These are phyloP conservation scores for Polydrusus tereticollis DNA, from an alignment of 2,888 invertebrate species.

Conservation along the genomic window DNA sequence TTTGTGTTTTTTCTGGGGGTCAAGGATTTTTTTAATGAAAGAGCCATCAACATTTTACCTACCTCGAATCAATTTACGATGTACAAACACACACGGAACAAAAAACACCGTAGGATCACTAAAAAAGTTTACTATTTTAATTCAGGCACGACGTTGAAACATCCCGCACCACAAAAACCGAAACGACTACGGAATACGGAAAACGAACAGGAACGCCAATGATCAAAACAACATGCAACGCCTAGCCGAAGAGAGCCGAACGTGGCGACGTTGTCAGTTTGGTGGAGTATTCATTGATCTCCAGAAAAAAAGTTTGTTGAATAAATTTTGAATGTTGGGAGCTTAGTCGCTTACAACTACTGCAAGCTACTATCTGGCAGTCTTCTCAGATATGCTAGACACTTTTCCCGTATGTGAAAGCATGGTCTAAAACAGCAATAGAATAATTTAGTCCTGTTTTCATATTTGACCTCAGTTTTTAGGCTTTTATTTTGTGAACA, in stretches of 20 bases:
- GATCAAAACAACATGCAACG: constrained; percentile 49
- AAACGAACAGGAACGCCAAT: constrained; percentile 39
- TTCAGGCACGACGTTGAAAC: constrained; percentile 28
- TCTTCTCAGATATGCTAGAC: too few relatives aligned
- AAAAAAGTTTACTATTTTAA: constrained; percentile 8
- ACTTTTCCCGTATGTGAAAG: too few relatives aligned
- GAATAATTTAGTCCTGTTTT: too few relatives aligned
- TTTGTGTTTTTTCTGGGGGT: not conserved
- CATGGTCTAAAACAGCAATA: too few relatives aligned
- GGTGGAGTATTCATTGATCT: not conserved
- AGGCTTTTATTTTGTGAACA: too few relatives aligned
- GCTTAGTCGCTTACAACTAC: too few relatives aligned
- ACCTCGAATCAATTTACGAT: constrained; percentile 5
- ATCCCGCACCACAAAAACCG: constrained; percentile 26
- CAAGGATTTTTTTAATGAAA: constrained; percentile 1
- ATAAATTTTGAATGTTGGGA: not conserved
- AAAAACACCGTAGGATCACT: constrained; percentile 21
- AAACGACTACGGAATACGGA: constrained; percentile 17
- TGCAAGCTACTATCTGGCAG: too few relatives aligned
- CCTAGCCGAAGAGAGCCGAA: constrained; percentile 43
- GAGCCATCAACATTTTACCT: not conserved
- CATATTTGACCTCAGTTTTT: too few relatives aligned
- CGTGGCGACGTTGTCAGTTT: constrained; percentile 18
- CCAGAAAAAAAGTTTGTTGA: not conserved
- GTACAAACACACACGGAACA: constrained; percentile 1